phyloP scores from a whole-genome alignment of 2,888 invertebrate species.

The Campoplex capitator region DNA sequence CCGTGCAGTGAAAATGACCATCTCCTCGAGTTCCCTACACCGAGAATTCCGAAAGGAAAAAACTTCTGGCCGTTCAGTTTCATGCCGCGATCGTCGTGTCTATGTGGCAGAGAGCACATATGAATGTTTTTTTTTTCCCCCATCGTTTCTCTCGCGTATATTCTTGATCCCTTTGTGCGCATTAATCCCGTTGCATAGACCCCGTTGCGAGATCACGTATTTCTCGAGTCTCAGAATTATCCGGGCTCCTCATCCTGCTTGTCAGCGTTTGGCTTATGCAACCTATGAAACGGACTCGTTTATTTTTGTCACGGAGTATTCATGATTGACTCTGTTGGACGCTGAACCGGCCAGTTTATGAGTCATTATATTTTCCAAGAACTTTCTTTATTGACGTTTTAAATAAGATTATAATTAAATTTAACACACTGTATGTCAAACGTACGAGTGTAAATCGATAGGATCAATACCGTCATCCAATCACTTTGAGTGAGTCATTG shows the following conservation, averaged over 20 bases:
- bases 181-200: conserved; percentile 44
- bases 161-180: not conserved
- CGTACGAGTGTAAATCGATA: not conserved
- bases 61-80: conserved; percentile 11
- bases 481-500: not conserved
- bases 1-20: conserved; percentile 37
- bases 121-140: conserved; percentile 32
- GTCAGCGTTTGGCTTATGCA: conserved; percentile 45
- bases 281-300: conserved; percentile 41
- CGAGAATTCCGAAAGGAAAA: conserved; percentile 1
- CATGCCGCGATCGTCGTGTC: not conserved
- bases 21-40: not conserved
- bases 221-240: not conserved
- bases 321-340: conserved; percentile 11
- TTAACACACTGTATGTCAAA: not conserved
- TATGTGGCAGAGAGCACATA: not conserved
- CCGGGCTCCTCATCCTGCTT: not conserved
- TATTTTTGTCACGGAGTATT: conserved; percentile 49
- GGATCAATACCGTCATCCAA: conserved; percentile 5
- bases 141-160: not conserved
- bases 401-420: not conserved
- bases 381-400: conserved; percentile 18
- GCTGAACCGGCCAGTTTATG: conserved; percentile 34
- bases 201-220: conserved; percentile 36
- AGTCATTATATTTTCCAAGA: conserved; percentile 56